Evolutionary conservation across 1,140 invertebrate genomes (phyloP), one percentile per base, ranked within the genome.

Genomic region (Drosophila yakuba): DNA sequence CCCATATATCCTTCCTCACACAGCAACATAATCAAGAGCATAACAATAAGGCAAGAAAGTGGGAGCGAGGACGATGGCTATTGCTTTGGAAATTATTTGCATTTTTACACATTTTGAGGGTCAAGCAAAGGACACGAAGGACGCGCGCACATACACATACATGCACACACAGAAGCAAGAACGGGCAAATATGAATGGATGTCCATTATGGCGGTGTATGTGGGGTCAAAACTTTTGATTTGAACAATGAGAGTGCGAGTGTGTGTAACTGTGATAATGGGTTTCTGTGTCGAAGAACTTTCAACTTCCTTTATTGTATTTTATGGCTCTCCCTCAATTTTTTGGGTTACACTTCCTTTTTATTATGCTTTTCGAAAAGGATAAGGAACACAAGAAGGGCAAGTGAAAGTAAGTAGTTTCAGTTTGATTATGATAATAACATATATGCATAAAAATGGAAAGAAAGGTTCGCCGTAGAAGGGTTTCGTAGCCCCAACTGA

Each of bases 291-390:
- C 84, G 74, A 57, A 60, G 85, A 84, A 89, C 84, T 90, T 90
- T 84, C 84, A 90, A 89, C 84, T 89, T 89, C 69, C 84, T 85
- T 89, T 84, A 89, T 89, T 89, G 84, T 79, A 80, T 90, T 89
- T 89, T 89, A 89, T 89, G 84, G 83, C 47, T 28, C 51, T 14
- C 36, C 36, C 63, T 17, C 8, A 48, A 14, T 39, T 69, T 69
- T 73, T 79, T 44, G 73, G 77, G 25, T 59, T 73, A 68, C 41
- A 68, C 74, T 60, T 69, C 54, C 45, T 35, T 56, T 63, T 62
- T 59, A 56, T 45, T 45, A 74, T 50, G 41, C 28, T 8, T 25
- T 60, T 54, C 50, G 47, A 52, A 43, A 39, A 50, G 80, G 57
- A 71, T 58, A 35, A 17, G 6, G 17, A 54, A 15, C 32, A 10